These are phyloP conservation scores for Onychostoma macrolepis DNA, from an alignment of 2,113 vertebrate genomes.

Conservation along the genomic window DNA sequence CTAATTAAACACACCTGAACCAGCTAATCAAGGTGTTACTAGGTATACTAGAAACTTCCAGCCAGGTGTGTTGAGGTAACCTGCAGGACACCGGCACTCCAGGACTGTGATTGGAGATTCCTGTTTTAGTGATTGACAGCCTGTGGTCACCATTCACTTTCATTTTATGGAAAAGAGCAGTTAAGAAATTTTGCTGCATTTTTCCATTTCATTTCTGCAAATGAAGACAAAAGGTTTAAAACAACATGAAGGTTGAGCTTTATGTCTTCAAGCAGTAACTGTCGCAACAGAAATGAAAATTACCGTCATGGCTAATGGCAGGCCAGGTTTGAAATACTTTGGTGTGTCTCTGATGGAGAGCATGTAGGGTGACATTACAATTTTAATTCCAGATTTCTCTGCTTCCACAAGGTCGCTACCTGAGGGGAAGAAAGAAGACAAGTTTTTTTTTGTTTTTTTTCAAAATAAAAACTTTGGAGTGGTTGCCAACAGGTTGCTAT, in stretches of 20 bases:
- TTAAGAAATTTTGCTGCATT: background rate
- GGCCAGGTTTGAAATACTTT: constrained; percentile 86
- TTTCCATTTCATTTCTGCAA: no score
- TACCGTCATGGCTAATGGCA: constrained; percentile 81
- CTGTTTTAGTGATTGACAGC: no score
- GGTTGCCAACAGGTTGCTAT: background rate
- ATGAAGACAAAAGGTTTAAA: background rate
- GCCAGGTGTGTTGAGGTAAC: no score
- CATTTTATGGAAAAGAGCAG: background rate
- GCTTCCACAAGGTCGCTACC: constrained; percentile 91
- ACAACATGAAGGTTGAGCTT: background rate
- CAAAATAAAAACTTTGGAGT: background rate
- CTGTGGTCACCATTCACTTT: background rate
- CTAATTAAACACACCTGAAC: no score
- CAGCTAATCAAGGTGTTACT: no score
- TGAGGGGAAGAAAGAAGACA: constrained; percentile 55
- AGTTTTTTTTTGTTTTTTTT: background rate
- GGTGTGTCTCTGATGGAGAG: constrained; percentile 83
- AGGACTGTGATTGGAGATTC: no score
- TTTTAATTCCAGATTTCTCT: constrained; percentile 75
- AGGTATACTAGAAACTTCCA: no score
- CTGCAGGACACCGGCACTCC: no score
- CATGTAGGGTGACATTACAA: constrained; percentile 83
- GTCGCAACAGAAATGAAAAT: background rate
- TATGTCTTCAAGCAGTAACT: background rate